phyloP scores from a whole-genome alignment of 1,140 invertebrate genomes.

The Cotesia glomerata region DNA sequence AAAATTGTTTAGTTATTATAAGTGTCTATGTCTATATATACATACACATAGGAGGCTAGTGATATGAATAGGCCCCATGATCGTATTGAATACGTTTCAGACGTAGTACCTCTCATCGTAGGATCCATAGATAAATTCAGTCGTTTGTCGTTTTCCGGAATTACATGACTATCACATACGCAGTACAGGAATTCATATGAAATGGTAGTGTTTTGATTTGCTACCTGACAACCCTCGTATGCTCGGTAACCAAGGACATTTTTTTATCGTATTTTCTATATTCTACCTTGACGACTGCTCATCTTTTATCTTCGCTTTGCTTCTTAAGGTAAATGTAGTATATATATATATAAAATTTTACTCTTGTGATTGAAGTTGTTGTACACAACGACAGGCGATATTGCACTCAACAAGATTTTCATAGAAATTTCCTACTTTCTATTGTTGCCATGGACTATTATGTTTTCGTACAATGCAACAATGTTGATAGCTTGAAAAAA shows the following conservation, averaged over 20 bases:
- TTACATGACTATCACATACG: too few species aligned
- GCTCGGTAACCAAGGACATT: not conserved
- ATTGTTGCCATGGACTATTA: slow-evolving; percentile 21
- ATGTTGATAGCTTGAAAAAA: not conserved
- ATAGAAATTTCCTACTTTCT: slow-evolving; percentile 18
- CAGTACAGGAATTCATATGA: not conserved
- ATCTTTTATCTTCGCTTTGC: not conserved
- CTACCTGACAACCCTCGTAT: slow-evolving; percentile 6
- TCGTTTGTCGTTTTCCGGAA: too few species aligned
- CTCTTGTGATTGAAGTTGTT: not conserved
- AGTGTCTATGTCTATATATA: too few species aligned
- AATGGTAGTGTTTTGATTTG: slow-evolving; percentile 4
- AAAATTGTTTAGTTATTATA: too few species aligned
- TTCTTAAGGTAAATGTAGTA: too few species aligned
- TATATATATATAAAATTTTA: too few species aligned
- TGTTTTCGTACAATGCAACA: slow-evolving; percentile 6
- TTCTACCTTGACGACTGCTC: not conserved
- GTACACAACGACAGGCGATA: slow-evolving; percentile 1
- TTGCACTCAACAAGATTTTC: slow-evolving; percentile 24
- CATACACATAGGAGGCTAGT: not conserved
- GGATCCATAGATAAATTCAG: not conserved
- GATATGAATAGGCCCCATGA: not conserved
- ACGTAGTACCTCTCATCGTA: not conserved
- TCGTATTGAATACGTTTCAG: slow-evolving; percentile 3
- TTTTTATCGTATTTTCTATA: not conserved